A percentile compares a stretch with the other conserved stretches of the same genome.
Evolutionary conservation across 2,797 vertebrate species (phyloP).

Genomic region (Acestrorhynchus altus): DNA sequence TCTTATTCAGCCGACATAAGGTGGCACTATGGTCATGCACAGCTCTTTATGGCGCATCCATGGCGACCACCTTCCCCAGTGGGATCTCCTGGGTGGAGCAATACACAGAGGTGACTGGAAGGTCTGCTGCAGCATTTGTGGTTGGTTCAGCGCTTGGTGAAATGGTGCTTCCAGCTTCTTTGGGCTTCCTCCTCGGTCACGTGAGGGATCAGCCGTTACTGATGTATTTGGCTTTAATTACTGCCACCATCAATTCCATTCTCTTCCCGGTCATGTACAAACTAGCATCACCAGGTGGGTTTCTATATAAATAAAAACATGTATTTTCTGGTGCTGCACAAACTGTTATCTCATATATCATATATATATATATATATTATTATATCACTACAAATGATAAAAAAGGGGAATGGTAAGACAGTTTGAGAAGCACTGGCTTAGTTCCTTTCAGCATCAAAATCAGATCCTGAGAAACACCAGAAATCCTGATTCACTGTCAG

Average conservation of each 20-base stretch:
- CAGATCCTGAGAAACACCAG: no score
- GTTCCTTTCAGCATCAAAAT: no score
- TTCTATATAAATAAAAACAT: neutral
- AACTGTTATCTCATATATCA: no score
- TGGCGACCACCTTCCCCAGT: slow-evolving; percentile 92
- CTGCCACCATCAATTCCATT: slow-evolving; percentile 78
- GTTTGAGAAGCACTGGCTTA: no score
- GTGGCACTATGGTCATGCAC: slow-evolving; percentile 83
- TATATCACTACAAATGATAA: no score
- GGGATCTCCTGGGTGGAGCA: slow-evolving; percentile 94
- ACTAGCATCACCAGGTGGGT: slow-evolving; percentile 69
- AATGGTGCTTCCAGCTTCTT: slow-evolving; percentile 86
- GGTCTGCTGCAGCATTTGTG: slow-evolving; percentile 83
- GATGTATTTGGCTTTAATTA: slow-evolving; percentile 80
- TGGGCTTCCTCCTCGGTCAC: slow-evolving; percentile 83
- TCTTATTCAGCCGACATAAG: slow-evolving; percentile 72
- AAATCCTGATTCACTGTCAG: no score
- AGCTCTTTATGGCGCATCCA: slow-evolving; percentile 85
- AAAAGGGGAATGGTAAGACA: no score
- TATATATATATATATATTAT: no score
- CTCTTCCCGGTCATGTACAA: slow-evolving; percentile 91
- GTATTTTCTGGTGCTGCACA: no score
- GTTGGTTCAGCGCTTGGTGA: slow-evolving; percentile 88
- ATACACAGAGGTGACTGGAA: slow-evolving; percentile 85
- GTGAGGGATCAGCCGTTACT: slow-evolving; percentile 78